Percentiles rank a stretch among this genome's conserved stretches.
Evolutionary conservation across 2,113 vertebrate genomes (phyloP).

Genomic region (Odontophorus gujanensis): DNA sequence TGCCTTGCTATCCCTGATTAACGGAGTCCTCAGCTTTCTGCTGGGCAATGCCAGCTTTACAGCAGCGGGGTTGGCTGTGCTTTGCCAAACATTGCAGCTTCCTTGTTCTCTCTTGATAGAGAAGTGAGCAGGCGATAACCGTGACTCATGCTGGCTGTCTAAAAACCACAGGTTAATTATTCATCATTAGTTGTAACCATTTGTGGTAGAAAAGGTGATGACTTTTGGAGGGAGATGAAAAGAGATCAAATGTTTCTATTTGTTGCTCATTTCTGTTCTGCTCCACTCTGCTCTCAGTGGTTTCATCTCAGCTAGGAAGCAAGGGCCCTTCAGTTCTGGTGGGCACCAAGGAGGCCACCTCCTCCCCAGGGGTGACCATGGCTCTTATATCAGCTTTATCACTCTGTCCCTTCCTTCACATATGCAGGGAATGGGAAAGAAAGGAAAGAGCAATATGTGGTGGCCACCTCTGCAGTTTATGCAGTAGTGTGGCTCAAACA

Average conservation of each 20-base stretch:
- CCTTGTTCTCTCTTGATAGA: accelerated
- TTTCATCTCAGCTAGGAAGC: not conserved
- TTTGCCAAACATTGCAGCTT: not conserved
- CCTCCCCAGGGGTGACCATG: not conserved
- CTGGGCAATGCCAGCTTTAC: not conserved
- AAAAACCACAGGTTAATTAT: slow-evolving; percentile 14
- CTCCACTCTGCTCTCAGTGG: accelerated
- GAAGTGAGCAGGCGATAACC: not conserved
- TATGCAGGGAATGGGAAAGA: not conserved
- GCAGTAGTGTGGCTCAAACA: not conserved
- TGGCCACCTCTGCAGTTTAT: not conserved
- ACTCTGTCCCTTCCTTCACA: not conserved
- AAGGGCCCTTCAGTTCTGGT: not conserved
- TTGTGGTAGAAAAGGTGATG: not conserved
- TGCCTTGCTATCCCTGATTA: accelerated
- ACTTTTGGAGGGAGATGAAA: not conserved
- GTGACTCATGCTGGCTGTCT: not conserved
- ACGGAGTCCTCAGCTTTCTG: not conserved
- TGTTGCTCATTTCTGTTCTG: accelerated
- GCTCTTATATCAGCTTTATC: not conserved
- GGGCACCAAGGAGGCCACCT: not conserved
- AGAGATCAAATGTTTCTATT: not conserved
- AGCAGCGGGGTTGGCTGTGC: not conserved
- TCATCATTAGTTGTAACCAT: not conserved
- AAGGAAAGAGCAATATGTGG: not conserved